These are phyloP conservation scores for Belonocnema kinseyi DNA, from an alignment of 1,140 invertebrate genomes.

Conservation along the genomic window DNA sequence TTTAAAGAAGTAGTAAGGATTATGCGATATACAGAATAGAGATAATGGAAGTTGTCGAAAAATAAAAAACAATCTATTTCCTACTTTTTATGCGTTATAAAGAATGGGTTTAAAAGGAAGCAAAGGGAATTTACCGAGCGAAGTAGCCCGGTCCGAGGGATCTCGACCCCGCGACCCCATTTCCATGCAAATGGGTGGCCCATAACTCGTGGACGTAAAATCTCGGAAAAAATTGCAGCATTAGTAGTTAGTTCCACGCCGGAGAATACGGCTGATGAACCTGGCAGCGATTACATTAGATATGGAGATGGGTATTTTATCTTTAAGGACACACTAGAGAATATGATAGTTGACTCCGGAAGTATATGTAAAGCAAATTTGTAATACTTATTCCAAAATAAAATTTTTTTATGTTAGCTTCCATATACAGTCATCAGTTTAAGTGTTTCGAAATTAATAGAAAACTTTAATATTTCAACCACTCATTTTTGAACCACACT, in stretches of 20 bases:
- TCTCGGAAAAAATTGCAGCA: constrained; percentile 64
- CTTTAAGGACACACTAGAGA: constrained; percentile 42
- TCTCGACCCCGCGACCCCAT: constrained; percentile 57
- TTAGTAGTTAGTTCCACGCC: constrained; percentile 70
- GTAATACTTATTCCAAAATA: background rate
- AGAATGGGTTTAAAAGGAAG: constrained; percentile 50
- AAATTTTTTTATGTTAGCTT: background rate
- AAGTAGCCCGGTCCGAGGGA: constrained; percentile 61
- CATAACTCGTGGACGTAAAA: constrained; percentile 67
- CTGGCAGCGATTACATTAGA: constrained; percentile 53
- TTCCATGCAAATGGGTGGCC: constrained; percentile 68
- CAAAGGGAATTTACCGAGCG: constrained; percentile 49
- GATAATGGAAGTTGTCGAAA: constrained; percentile 31
- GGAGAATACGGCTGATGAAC: constrained; percentile 58
- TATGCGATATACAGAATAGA: too few relatives aligned
- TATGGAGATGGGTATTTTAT: constrained; percentile 45
- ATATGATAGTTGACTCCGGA: constrained; percentile 30
- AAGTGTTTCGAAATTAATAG: too few relatives aligned
- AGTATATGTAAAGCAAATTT: background rate
- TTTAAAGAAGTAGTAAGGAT: too few relatives aligned
- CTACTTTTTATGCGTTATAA: constrained; percentile 10
- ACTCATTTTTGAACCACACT: too few relatives aligned
- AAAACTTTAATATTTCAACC: too few relatives aligned
- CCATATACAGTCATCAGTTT: constrained; percentile 31
- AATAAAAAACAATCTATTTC: constrained; percentile 51